phyloP scores from a whole-genome alignment of 2,797 vertebrate genomes.

The Loriculus beryllinus region DNA sequence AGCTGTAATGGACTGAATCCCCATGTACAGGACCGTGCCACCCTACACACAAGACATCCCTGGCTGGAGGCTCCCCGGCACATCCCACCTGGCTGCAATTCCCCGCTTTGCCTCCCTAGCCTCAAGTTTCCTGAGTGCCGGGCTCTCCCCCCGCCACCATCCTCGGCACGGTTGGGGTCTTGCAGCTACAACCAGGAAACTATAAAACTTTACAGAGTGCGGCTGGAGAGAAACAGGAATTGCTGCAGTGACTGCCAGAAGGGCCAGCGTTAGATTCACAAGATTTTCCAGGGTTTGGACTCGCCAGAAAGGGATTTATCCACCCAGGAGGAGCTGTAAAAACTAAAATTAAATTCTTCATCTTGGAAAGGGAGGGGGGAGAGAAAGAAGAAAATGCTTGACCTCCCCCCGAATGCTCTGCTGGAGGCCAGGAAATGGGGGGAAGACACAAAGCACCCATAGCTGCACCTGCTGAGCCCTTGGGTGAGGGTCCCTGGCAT shows the following conservation, averaged over 20 bases:
- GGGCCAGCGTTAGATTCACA: conserved; percentile 56
- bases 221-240: conserved; percentile 73
- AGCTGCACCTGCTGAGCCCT: conserved; percentile 11
- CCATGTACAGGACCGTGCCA: accelerated
- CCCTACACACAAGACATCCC: neutral
- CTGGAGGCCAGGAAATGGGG: neutral
- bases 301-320: conserved; percentile 70
- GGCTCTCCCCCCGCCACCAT: conserved; percentile 39
- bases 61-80: neutral
- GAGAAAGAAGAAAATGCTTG: conserved; percentile 29
- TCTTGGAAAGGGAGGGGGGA: conserved; percentile 35
- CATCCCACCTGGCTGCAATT: neutral
- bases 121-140: neutral
- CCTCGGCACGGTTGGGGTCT: conserved; percentile 50
- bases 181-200: conserved; percentile 71
- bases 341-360: conserved; percentile 75
- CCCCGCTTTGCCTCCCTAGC: neutral
- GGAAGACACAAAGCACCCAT: neutral
- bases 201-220: conserved; percentile 74
- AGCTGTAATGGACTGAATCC: neutral
- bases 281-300: conserved; percentile 70
- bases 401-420: neutral
- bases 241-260: conserved; percentile 64
- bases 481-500: neutral
- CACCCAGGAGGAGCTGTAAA: conserved; percentile 68